These are phyloP conservation scores for Orchestia grillus DNA, from an alignment of 1,140 invertebrate species.

Conservation along the genomic window DNA sequence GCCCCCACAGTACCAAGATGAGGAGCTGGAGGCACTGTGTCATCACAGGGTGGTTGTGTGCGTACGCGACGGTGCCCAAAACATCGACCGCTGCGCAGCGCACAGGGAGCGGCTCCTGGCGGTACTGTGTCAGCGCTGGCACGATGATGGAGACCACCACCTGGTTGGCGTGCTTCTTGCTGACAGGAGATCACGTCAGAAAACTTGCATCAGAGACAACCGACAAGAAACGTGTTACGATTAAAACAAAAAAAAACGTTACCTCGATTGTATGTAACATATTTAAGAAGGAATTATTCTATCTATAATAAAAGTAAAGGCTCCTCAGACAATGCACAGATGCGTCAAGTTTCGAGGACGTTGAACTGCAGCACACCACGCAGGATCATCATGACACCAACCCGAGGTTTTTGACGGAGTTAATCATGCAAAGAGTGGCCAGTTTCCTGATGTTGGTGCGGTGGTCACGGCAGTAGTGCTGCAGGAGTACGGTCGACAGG, in stretches of 20 bases:
- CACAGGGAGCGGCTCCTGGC: background rate
- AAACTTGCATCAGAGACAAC: background rate
- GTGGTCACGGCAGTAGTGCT: slow-evolving; percentile 13
- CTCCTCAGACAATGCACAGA: too few species aligned
- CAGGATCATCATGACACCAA: too few species aligned
- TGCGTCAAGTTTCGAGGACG: too few species aligned
- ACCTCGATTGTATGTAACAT: too few species aligned
- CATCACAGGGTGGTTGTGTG: slow-evolving; percentile 28
- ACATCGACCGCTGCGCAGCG: slow-evolving; percentile 21
- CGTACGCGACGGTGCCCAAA: slow-evolving; percentile 14
- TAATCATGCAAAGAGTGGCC: background rate
- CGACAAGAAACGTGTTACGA: too few species aligned
- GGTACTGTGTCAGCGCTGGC: slow-evolving; percentile 5
- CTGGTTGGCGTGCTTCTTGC: slow-evolving; percentile 14
- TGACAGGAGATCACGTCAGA: background rate
- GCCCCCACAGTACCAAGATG: background rate
- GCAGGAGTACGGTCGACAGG: background rate
- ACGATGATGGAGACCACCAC: slow-evolving; percentile 28
- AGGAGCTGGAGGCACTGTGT: slow-evolving; percentile 38
- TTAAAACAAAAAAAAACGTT: too few species aligned
- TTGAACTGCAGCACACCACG: too few species aligned
- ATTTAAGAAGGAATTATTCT: too few species aligned
- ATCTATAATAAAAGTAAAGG: too few species aligned
- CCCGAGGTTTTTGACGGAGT: slow-evolving; percentile 2
- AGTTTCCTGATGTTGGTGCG: slow-evolving; percentile 29